Evolutionary conservation across 2,888 invertebrate genomes (phyloP).

Genomic region (Gymnoscelis rufifasciata): DNA sequence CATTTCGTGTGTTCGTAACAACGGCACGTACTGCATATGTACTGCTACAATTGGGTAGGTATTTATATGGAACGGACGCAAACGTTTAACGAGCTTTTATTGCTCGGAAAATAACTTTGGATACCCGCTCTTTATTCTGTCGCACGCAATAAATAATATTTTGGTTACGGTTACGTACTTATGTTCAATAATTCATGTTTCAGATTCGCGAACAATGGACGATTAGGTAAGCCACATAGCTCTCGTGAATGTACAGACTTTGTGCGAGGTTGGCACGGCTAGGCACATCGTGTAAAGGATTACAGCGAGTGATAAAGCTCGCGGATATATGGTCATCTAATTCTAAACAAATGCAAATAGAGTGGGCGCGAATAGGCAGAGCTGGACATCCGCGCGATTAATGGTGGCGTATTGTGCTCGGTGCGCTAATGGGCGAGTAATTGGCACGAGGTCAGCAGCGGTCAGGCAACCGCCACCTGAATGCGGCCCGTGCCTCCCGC

Average conservation of each 20-base stretch:
- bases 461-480: conserved; percentile 46
- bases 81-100: conserved; percentile 34
- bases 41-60: conserved; percentile 11
- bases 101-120: conserved; percentile 23
- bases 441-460: conserved; percentile 65
- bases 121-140: conserved; percentile 13
- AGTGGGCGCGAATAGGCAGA: conserved; percentile 48
- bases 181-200: conserved; percentile 30
- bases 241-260: conserved; percentile 30
- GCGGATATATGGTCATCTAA: conserved; percentile 50
- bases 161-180: conserved; percentile 22
- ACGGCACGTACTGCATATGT: conserved; percentile 21
- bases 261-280: conserved; percentile 41
- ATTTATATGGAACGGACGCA: conserved; percentile 24
- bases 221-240: conserved; percentile 48
- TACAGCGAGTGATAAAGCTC: conserved; percentile 51
- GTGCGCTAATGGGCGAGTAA: conserved; percentile 67
- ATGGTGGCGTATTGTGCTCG: conserved; percentile 64
- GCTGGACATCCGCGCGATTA: conserved; percentile 65
- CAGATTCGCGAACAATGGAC: conserved; percentile 42
- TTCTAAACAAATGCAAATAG: conserved; percentile 75
- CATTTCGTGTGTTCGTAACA: conserved; percentile 19
- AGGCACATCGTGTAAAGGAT: conserved; percentile 30
- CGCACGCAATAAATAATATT: conserved; percentile 15
- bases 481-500: conserved; percentile 34